phyloP scores from a whole-genome alignment of 2,888 invertebrate species.

The Cryptocephalus moraei region DNA sequence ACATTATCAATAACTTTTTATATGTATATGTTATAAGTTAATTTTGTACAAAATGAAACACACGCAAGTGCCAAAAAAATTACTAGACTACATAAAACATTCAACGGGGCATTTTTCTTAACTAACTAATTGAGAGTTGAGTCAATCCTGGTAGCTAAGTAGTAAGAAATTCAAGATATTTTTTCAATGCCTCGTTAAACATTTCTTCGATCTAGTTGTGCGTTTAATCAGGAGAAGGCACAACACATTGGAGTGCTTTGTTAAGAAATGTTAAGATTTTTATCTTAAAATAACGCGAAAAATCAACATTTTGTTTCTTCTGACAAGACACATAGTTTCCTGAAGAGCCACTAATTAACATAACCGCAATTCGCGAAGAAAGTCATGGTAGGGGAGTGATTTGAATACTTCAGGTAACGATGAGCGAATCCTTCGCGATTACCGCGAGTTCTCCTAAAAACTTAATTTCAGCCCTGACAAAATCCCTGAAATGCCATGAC shows the following conservation, averaged over 20 bases:
- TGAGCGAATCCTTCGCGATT: too few species aligned
- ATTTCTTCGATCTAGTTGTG: background rate
- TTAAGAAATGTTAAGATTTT: constrained; percentile 15
- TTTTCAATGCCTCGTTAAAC: background rate
- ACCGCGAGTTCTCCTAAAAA: too few species aligned
- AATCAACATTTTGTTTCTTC: constrained; percentile 2
- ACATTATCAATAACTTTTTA: constrained; percentile 22
- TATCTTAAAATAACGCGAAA: constrained; percentile 2
- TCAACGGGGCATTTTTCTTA: background rate
- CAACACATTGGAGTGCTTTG: constrained; percentile 28
- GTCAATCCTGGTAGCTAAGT: too few species aligned
- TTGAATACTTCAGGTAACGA: too few species aligned
- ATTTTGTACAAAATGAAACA: constrained; percentile 28
- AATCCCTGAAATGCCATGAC: too few species aligned
- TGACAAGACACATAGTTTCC: background rate
- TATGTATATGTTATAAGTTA: constrained; percentile 26
- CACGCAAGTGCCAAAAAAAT: constrained; percentile 21
- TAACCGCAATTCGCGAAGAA: too few species aligned
- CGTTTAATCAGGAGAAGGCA: constrained; percentile 30
- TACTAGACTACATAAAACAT: constrained; percentile 6
- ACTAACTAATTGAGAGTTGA: too few species aligned
- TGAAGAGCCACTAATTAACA: background rate
- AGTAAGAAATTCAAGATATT: too few species aligned
- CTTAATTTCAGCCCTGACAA: too few species aligned
- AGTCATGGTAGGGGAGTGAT: too few species aligned